Evolutionary conservation across 1,140 invertebrate species (phyloP).

Genomic region (Formica selysi): DNA sequence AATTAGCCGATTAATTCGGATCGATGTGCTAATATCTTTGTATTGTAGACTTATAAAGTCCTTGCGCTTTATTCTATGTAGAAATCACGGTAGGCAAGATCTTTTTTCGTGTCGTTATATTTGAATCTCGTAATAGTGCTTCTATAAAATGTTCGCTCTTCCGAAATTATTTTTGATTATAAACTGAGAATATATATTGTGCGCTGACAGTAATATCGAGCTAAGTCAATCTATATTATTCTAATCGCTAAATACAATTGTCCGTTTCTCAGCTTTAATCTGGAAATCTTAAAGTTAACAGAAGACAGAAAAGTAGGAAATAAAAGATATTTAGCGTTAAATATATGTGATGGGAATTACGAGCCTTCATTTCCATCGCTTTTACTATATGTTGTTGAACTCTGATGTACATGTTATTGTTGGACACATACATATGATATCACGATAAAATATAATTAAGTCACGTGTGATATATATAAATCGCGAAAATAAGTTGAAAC

Average conservation of each 20-base stretch:
- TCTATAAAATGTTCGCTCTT: neutral
- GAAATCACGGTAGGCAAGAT: neutral
- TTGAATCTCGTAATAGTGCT: slow-evolving; percentile 16
- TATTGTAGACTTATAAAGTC: slow-evolving; percentile 33
- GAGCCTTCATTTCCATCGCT: slow-evolving; percentile 36
- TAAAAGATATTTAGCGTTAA: neutral
- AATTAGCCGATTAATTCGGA: slow-evolving; percentile 50
- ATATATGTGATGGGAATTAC: neutral
- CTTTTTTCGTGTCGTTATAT: slow-evolving; percentile 9
- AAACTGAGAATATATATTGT: slow-evolving; percentile 12
- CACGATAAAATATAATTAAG: slow-evolving; percentile 51
- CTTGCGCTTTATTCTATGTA: slow-evolving; percentile 6
- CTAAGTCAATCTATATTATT: slow-evolving; percentile 7
- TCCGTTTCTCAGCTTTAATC: slow-evolving; percentile 20
- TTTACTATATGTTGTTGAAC: slow-evolving; percentile 57
- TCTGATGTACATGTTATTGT: slow-evolving; percentile 51
- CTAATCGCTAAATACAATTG: neutral
- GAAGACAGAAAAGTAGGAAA: neutral
- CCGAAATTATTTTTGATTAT: slow-evolving; percentile 9
- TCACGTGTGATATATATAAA: slow-evolving; percentile 23
- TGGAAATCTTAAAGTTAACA: neutral
- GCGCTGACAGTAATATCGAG: slow-evolving; percentile 23
- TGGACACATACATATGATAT: slow-evolving; percentile 40
- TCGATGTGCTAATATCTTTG: slow-evolving; percentile 50
- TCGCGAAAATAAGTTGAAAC: neutral